Evolutionary conservation across 2,797 vertebrate genomes (phyloP).

Genomic region (Gadopsis bispinosus): DNA sequence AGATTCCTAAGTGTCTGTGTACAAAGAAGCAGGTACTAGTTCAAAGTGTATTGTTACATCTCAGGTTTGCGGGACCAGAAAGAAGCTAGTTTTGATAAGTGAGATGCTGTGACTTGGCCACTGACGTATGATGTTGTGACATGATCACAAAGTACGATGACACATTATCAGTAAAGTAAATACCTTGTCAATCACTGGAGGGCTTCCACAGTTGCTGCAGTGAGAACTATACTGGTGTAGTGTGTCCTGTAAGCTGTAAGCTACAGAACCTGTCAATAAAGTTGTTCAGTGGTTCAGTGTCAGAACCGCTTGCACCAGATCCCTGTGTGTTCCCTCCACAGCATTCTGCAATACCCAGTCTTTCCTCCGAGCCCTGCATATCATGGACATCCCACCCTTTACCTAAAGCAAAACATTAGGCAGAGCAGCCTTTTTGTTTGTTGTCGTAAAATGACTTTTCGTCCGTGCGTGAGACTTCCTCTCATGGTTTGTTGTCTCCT

Average conservation of each 20-base stretch:
- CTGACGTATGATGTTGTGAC: conserved; percentile 59
- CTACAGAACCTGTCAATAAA: conserved; percentile 87
- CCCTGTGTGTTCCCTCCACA: conserved; percentile 85
- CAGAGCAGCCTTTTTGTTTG: conserved; percentile 16
- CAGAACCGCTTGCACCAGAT: conserved; percentile 80
- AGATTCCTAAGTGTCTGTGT: conserved; percentile 53
- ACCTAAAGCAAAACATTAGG: background rate
- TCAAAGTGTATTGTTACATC: conserved; percentile 58
- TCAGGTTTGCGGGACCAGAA: conserved; percentile 43
- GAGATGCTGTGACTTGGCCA: conserved; percentile 57
- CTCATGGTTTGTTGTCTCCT: background rate
- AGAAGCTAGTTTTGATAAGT: conserved; percentile 40
- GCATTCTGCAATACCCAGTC: conserved; percentile 65
- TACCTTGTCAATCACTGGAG: conserved; percentile 65
- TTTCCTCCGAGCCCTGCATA: conserved; percentile 55
- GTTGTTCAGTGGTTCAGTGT: conserved; percentile 81
- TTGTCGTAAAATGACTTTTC: conserved; percentile 4
- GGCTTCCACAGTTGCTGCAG: conserved; percentile 74
- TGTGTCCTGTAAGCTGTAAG: conserved; percentile 84
- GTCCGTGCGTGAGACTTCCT: conserved; percentile 16
- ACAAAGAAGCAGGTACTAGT: conserved; percentile 31
- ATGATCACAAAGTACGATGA: conserved; percentile 55
- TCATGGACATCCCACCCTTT: conserved; percentile 34
- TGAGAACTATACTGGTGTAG: conserved; percentile 78
- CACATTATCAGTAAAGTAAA: conserved; percentile 50